Conservation (phyloP, 1,140 invertebrate species). For the Halictus rubicundus region DNA sequence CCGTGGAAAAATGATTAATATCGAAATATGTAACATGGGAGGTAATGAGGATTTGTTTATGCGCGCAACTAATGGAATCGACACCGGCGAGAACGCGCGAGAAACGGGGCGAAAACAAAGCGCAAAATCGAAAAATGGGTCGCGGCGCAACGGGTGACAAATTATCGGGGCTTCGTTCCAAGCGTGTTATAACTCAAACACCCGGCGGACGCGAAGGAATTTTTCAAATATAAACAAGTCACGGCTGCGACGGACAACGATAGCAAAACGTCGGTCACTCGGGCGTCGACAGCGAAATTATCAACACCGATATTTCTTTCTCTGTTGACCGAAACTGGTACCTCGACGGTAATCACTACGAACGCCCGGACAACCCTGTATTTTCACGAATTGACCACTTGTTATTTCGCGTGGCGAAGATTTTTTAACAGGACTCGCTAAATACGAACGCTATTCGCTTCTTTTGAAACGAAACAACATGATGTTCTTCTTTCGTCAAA, state of each 20-base stretch:
- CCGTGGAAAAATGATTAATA: constrained; percentile 15
- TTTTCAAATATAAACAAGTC: constrained; percentile 30
- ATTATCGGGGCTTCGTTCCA: constrained; percentile 24
- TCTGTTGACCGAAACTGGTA: neutral
- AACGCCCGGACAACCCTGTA: too few relatives aligned
- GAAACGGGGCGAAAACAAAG: neutral
- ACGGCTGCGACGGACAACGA: neutral
- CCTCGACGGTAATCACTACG: neutral
- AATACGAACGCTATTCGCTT: too few relatives aligned
- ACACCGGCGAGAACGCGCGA: neutral
- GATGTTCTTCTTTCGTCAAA: too few relatives aligned
- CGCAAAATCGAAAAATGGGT: constrained; percentile 12
- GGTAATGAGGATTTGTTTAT: constrained; percentile 29
- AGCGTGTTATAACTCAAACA: constrained; percentile 27
- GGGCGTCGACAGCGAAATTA: neutral
- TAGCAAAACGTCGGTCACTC: constrained; percentile 16
- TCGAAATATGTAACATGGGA: neutral
- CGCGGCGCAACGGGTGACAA: neutral
- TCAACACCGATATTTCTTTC: constrained; percentile 5
- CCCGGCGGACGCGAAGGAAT: constrained; percentile 8
- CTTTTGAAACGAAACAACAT: too few relatives aligned
- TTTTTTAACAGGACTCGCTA: too few relatives aligned
- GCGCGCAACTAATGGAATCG: constrained; percentile 9
- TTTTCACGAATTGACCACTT: too few relatives aligned
- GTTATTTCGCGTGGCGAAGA: too few relatives aligned